A percentile compares a stretch with the other conserved stretches of the same genome.
Evolutionary conservation across 2,888 invertebrate genomes (phyloP).

Genomic region (Camponotus fellah): DNA sequence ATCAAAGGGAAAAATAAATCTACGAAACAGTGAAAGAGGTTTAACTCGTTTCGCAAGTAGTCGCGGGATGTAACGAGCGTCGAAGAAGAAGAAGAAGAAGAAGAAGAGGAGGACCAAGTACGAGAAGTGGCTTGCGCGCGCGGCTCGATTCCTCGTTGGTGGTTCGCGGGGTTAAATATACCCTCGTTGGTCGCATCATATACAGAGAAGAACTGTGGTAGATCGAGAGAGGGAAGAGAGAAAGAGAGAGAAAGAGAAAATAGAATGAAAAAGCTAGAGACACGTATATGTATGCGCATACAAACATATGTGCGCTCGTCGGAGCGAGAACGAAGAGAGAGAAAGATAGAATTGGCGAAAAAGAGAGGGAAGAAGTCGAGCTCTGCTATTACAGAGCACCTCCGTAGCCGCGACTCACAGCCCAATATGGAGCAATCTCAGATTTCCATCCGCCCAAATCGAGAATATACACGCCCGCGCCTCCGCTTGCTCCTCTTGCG

Average conservation of each 20-base stretch:
- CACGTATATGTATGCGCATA: not conserved
- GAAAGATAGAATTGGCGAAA: slow-evolving; percentile 23
- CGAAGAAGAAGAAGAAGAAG: slow-evolving; percentile 26
- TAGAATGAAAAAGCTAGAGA: slow-evolving; percentile 16
- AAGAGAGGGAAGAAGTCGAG: slow-evolving; percentile 69
- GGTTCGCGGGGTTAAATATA: slow-evolving; percentile 83
- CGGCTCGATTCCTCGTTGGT: slow-evolving; percentile 73
- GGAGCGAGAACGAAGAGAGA: slow-evolving; percentile 48
- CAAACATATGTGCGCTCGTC: slow-evolving; percentile 4
- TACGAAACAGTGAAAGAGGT: not conserved
- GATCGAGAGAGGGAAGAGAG: slow-evolving; percentile 12
- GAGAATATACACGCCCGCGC: slow-evolving; percentile 87
- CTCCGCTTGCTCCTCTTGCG: slow-evolving; percentile 75
- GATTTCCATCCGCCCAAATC: slow-evolving; percentile 90
- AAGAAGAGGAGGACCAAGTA: slow-evolving; percentile 45
- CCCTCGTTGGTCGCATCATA: slow-evolving; percentile 77
- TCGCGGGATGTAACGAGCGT: slow-evolving; percentile 21
- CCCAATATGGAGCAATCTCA: slow-evolving; percentile 91
- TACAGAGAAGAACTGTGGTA: slow-evolving; percentile 49
- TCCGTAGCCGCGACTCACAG: slow-evolving; percentile 85
- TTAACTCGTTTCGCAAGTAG: slow-evolving; percentile 16
- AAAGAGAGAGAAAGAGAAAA: slow-evolving; percentile 8
- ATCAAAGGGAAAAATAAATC: not conserved
- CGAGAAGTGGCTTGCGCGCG: slow-evolving; percentile 58
- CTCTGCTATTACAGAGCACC: slow-evolving; percentile 83